Evolutionary conservation across 2,113 vertebrate genomes (phyloP).

Genomic region (Pao palembangensis): DNA sequence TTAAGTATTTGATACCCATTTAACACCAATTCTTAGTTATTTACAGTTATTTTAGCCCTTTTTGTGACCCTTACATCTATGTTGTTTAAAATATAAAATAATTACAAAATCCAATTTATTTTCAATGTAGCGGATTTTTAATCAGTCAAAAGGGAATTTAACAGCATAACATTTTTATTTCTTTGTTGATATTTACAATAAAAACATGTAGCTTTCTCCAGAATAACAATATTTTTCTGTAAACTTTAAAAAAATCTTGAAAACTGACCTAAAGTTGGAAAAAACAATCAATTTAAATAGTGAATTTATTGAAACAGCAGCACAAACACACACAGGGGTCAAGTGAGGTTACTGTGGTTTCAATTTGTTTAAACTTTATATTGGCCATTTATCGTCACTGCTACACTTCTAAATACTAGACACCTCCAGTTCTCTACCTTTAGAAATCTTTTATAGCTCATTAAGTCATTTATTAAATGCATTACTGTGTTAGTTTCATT

Average conservation of each 20-base stretch:
- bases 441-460: neutral
- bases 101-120: too few species aligned
- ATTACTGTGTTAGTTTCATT: neutral
- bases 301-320: neutral
- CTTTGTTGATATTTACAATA: too few species aligned
- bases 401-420: neutral
- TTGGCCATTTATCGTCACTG: neutral
- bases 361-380: neutral
- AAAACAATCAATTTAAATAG: neutral
- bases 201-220: neutral
- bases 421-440: neutral
- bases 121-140: too few species aligned
- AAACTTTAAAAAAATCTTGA: slow-evolving; percentile 8
- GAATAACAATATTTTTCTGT: neutral
- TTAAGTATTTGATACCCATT: too few species aligned
- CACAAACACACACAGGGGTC: neutral
- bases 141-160: too few species aligned
- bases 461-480: neutral
- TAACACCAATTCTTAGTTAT: too few species aligned
- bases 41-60: too few species aligned
- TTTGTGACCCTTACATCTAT: too few species aligned
- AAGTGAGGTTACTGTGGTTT: slow-evolving; percentile 22
- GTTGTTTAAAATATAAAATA: too few species aligned
- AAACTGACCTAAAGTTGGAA: neutral
- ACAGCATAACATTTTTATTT: too few species aligned